phyloP scores from a whole-genome alignment of 2,113 vertebrate species.

The Aythya baeri region DNA sequence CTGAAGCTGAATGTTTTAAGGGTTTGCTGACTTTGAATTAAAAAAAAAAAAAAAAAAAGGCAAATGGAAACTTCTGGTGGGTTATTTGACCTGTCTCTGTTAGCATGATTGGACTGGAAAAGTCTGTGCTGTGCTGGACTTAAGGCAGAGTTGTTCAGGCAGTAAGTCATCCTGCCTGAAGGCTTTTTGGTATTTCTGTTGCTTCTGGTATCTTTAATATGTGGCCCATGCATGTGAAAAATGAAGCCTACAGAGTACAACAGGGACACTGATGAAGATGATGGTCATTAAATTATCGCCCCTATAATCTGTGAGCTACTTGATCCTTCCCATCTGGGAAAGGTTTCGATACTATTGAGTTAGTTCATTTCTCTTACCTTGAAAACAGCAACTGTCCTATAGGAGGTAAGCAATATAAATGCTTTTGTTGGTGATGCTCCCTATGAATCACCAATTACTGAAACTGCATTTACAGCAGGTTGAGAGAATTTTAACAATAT shows the following conservation, averaged over 20 bases:
- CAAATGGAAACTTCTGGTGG: not conserved
- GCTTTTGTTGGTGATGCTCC: not conserved
- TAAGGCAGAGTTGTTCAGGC: not conserved
- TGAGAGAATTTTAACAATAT: not conserved
- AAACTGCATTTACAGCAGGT: not conserved
- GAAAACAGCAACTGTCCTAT: not conserved
- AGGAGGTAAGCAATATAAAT: not conserved
- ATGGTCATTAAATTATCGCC: not conserved
- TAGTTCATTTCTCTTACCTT: not conserved
- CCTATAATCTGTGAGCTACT: not conserved
- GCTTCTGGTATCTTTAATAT: not conserved
- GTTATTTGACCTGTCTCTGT: not conserved
- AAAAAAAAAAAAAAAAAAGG: not conserved
- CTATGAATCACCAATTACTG: not conserved
- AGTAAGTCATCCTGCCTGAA: not conserved
- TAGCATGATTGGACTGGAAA: not conserved
- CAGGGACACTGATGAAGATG: not conserved
- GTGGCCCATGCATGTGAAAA: not conserved
- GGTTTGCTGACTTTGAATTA: not conserved
- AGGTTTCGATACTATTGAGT: not conserved
- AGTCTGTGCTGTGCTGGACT: accelerated
- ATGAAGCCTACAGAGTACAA: not conserved
- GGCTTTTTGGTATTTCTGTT: not conserved
- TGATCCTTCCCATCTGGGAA: not conserved
- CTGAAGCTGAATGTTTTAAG: not conserved